Evolutionary conservation across 2,113 vertebrate genomes (phyloP).

Genomic region (Symphodus melops): DNA sequence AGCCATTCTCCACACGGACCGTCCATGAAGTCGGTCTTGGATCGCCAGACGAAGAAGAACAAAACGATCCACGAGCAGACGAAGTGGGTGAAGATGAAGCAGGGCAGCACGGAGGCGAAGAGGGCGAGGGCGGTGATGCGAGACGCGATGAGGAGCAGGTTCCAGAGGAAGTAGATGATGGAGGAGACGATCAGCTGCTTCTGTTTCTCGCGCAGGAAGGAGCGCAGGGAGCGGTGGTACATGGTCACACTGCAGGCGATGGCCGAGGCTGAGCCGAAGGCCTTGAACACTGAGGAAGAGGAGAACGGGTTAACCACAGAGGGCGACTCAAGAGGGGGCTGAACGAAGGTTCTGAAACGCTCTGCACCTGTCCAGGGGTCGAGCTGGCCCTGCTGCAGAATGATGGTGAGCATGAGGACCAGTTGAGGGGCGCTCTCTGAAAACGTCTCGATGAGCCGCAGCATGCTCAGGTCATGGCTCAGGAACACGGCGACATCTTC

Average conservation of each 20-base stretch:
- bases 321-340: not conserved
- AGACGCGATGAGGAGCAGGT: conserved; percentile 85
- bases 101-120: conserved; percentile 83
- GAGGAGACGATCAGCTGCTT: conserved; percentile 67
- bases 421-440: conserved; percentile 90
- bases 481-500: conserved; percentile 73
- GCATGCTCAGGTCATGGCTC: conserved; percentile 89
- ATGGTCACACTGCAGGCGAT: conserved; percentile 63
- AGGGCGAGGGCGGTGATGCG: conserved; percentile 83
- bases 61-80: conserved; percentile 81
- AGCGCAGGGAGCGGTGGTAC: conserved; percentile 88
- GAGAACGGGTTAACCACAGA: not conserved
- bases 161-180: conserved; percentile 86
- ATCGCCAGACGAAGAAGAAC: conserved; percentile 81
- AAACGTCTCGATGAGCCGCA: conserved; percentile 89
- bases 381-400: conserved; percentile 71
- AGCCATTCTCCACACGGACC: conserved; percentile 72
- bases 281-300: conserved; percentile 70
- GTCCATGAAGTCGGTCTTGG: conserved; percentile 86
- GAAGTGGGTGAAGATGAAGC: conserved; percentile 82
- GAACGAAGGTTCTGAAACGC: not conserved
- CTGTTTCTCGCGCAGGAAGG: conserved; percentile 82
- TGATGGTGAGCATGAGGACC: conserved; percentile 82
- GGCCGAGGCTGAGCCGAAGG: not conserved
- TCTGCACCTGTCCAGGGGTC: conserved; percentile 77